phyloP scores from a whole-genome alignment of 2,888 invertebrate genomes.

The Lepidochrysops patricia region DNA sequence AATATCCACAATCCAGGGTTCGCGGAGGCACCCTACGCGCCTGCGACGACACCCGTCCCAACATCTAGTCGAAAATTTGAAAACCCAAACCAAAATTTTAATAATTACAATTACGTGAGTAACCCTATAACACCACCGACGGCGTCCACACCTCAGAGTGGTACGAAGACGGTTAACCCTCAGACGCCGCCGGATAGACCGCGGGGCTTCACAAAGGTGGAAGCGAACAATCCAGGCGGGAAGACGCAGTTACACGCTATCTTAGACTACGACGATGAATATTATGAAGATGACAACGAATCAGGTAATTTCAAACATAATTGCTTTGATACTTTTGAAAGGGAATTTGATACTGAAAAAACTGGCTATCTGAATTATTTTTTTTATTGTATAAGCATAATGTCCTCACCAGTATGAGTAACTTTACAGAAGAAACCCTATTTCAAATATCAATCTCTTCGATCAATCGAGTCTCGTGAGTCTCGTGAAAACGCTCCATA shows the following conservation, averaged over 20 bases:
- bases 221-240: conserved; percentile 67
- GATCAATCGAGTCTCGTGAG: too few relatives aligned
- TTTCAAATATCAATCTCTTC: background rate
- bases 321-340: too few relatives aligned
- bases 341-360: too few relatives aligned
- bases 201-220: conserved; percentile 79
- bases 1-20: conserved; percentile 51
- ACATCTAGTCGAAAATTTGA: conserved; percentile 62
- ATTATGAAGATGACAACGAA: conserved; percentile 77
- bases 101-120: conserved; percentile 39
- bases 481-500: too few relatives aligned
- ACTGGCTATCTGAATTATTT: background rate
- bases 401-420: too few relatives aligned
- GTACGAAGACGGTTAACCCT: conserved; percentile 39
- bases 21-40: conserved; percentile 50
- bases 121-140: conserved; percentile 26
- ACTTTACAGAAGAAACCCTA: too few relatives aligned
- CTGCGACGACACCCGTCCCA: conserved; percentile 44
- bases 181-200: conserved; percentile 68
- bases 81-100: conserved; percentile 50
- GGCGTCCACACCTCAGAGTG: conserved; percentile 56
- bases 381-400: too few relatives aligned
- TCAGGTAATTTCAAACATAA: conserved; percentile 40
- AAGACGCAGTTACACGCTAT: conserved; percentile 82
- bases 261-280: conserved; percentile 79